phyloP scores from a whole-genome alignment of 2,888 invertebrate genomes.

The Galerucella pusilla region DNA sequence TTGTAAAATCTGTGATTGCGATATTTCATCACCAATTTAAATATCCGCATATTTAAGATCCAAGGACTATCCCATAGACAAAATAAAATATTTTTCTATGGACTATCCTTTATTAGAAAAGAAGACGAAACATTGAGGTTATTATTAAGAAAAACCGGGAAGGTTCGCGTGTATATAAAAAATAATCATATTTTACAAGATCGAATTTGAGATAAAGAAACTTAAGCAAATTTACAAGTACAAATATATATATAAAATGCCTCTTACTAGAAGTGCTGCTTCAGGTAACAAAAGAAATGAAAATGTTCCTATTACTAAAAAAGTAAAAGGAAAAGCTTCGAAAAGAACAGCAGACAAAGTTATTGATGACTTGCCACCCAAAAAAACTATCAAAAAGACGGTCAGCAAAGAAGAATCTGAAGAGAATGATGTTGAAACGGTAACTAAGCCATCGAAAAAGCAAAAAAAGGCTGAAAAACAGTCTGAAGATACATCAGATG shows the following conservation, averaged over 20 bases:
- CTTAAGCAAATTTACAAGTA: not conserved
- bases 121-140: slow-evolving; percentile 13
- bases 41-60: too few relatives aligned
- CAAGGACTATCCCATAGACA: too few relatives aligned
- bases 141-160: slow-evolving; percentile 7
- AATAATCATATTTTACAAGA: not conserved
- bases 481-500: slow-evolving; percentile 8
- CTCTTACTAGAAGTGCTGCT: slow-evolving; percentile 41
- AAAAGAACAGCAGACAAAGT: slow-evolving; percentile 25
- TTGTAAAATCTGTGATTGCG: too few relatives aligned
- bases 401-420: not conserved
- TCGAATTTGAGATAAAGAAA: not conserved
- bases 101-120: not conserved
- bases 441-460: not conserved
- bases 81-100: too few relatives aligned
- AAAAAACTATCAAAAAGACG: slow-evolving; percentile 10
- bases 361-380: slow-evolving; percentile 12
- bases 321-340: slow-evolving; percentile 25
- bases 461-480: slow-evolving; percentile 6
- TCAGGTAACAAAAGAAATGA: slow-evolving; percentile 30
- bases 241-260: slow-evolving; percentile 38
- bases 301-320: slow-evolving; percentile 20
- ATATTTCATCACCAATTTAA: too few relatives aligned
- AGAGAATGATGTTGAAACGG: slow-evolving; percentile 11
- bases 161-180: not conserved